Base-by-base conservation (phyloP, 2,888 invertebrate species). In the Drosophila eohydei region DNA sequence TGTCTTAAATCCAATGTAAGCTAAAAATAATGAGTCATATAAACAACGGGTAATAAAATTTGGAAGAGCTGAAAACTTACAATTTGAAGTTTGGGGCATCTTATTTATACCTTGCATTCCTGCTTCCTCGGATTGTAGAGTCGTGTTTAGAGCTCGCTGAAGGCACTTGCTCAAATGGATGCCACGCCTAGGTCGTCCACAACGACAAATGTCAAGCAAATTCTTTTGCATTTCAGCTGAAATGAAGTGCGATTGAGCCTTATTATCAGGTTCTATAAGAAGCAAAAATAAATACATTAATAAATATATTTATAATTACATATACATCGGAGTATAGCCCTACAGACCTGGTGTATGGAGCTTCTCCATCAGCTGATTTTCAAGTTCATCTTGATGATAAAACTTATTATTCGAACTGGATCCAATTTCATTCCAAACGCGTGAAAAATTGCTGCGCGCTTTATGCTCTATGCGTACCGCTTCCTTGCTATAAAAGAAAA, bases 401-500 rank as follows among this genome's bases (percentile, higher is more conserved):
- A 93, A 90, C 28, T 70, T 75, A 60, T 91, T 90, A 14, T 81
- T 76, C 30, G 89, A 75, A 28, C 72, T 73, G 3, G 81, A 82
- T 4, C 76, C 77, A 41, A 92, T 62, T 60, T 83, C 78, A 0
- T 79, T 80, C 92, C 92, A 92, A 58, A 88, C 88, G 26, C 79
- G 72, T 4, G 88, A 79, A 82, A 89, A 93, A 72, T 85, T 90
- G 12, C 90, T 83, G 9, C 93, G 90, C 0, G 92, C 84, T 43
- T 81, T 84, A 59, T 89, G 83, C 67, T 93, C 92, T 76, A 79
- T 87, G 54, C 84, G 82, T 34, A 91, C 90, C 80, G 91, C 88
- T 30, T 93, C 93, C 68, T 91, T 92, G 14, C 92, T 98, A 51
- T 34, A 46, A 48, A 28, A 66, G 38, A n/a, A 7, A 46, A 9